Conservation (phyloP, 2,888 invertebrate species). For the Asteroscopus sphinx region DNA sequence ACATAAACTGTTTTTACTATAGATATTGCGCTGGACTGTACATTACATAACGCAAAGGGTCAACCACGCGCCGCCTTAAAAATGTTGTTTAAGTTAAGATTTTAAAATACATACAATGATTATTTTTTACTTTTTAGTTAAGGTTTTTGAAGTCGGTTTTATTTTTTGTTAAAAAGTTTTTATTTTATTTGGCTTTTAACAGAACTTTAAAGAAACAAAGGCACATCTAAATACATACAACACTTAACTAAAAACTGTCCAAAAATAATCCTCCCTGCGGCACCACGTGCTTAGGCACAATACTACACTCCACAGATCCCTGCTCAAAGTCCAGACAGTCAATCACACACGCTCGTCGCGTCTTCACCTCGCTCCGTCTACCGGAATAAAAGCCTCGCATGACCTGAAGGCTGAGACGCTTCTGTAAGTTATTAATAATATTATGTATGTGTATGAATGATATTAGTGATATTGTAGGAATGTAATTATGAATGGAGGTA, state of each 20-base stretch:
- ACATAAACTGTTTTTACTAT: too few relatives aligned
- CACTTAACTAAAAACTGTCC: background rate
- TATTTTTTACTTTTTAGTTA: too few relatives aligned
- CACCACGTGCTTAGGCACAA: constrained; percentile 24
- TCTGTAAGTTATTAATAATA: constrained; percentile 57
- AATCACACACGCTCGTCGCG: constrained; percentile 72
- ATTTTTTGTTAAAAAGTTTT: too few relatives aligned
- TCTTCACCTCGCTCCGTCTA: constrained; percentile 75
- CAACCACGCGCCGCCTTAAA: too few relatives aligned
- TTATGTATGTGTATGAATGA: constrained; percentile 41
- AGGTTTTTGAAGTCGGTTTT: too few relatives aligned
- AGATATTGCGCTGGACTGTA: too few relatives aligned
- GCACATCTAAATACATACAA: background rate
- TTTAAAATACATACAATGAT: too few relatives aligned
- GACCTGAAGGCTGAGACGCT: constrained; percentile 70
- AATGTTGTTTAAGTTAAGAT: too few relatives aligned
- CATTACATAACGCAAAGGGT: too few relatives aligned
- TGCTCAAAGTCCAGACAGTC: constrained; percentile 61
- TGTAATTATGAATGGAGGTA: background rate
- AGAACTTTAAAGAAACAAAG: background rate
- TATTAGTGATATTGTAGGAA: background rate
- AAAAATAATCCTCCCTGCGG: constrained; percentile 37
- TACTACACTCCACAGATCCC: background rate
- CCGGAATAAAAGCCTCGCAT: constrained; percentile 80
- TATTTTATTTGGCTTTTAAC: too few relatives aligned